Evolutionary conservation across 2,888 invertebrate genomes (phyloP), one percentile per base, ranked within the genome.

Genomic region (Cantharis nigra): DNA sequence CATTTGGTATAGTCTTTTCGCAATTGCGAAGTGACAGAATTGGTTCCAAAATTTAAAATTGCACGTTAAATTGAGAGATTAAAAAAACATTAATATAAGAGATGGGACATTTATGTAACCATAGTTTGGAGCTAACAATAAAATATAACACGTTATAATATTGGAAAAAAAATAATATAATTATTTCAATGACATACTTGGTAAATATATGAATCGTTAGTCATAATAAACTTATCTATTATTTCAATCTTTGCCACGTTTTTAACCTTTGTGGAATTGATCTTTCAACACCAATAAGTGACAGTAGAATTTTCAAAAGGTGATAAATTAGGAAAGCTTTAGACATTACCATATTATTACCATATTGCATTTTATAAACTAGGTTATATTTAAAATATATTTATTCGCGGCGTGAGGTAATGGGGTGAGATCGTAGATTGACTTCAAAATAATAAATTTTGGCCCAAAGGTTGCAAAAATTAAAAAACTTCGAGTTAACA

Each of bases 371-470:
- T 20, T 20, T 20, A 65, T 23, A 65, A 65, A 79, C 77, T 80
- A 81, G 74, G 80, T 78, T 49, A 49, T 49, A n/a, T 49, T 49
- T 49, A 49, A 49, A 49, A 49, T n/a, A 49, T 49, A n/a, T 49
- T 49, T n/a, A n/a, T 49, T 49, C 49, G 49, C 13, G n/a, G 49
- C n/a, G 7, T 13, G n/a, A 2, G 3, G 10, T 3, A 33, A 33
- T 13, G 33, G 4, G 3, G 33, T 10, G 10, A 16, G 16, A 13
- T 13, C 3, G 13, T 4, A 3, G 13, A 13, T 4, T 13, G 33
- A n/a, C 9, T 49, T 49, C 7, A 49, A n/a, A 26, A 26, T 9
- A 9, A 1, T 9, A 26, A 26, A 26, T 26, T 26, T 26, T 7
- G 9, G 9, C 26, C 1, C 9, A 26, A 26, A 26, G 9, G 9